Evolutionary conservation across 2,113 vertebrate species (phyloP).

Genomic region (Chionis minor): DNA sequence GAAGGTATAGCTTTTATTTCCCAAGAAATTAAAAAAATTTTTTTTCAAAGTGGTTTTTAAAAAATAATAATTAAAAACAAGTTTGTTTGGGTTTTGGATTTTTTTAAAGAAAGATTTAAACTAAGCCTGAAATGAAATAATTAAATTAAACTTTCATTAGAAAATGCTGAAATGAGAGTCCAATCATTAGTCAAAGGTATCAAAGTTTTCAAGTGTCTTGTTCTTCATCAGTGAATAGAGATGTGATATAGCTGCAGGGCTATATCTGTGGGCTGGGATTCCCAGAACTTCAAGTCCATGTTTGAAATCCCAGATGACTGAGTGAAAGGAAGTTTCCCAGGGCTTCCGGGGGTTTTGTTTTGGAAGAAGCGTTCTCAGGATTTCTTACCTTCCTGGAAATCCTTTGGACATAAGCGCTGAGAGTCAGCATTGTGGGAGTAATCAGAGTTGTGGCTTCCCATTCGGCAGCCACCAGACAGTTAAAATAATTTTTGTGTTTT

Average conservation of each 20-base stretch:
- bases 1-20: not conserved
- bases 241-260: not conserved
- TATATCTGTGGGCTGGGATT: not conserved
- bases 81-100: too few species aligned
- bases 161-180: not conserved
- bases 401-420: not conserved
- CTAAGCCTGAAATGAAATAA: not conserved
- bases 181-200: not conserved
- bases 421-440: not conserved
- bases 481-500: not conserved
- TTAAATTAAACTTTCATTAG: not conserved
- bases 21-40: not conserved
- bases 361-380: not conserved
- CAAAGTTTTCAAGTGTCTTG: not conserved
- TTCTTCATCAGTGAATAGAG: not conserved
- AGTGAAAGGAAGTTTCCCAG: not conserved
- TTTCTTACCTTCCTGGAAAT: not conserved
- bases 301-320: not conserved
- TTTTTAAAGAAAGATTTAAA: not conserved
- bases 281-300: not conserved
- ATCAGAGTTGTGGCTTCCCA: not conserved
- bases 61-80: not conserved
- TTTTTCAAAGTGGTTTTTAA: not conserved
- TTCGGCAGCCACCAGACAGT: not conserved
- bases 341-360: not conserved